A percentile compares a stretch with the other conserved stretches of the same genome.
phyloP scores from a whole-genome alignment of 2,888 invertebrate genomes.

The Hypselothyrea guttata region DNA sequence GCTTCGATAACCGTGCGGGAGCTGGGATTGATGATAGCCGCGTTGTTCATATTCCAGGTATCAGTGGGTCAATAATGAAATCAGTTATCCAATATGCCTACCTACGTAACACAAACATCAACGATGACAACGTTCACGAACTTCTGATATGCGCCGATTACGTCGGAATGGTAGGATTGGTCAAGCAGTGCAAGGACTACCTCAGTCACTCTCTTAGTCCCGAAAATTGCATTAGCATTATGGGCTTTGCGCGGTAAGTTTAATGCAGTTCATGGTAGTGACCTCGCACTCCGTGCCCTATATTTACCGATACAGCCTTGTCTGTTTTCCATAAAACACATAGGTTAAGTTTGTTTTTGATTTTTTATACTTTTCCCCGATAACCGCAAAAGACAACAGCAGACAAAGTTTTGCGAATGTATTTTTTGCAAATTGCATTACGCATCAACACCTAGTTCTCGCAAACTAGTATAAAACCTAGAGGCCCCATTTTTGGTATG shows the following conservation, averaged over 20 bases:
- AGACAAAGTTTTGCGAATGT: no score
- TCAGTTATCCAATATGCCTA: slow-evolving; percentile 93
- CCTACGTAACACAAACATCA: slow-evolving; percentile 89
- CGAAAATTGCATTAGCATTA: slow-evolving; percentile 92
- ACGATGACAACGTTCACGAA: slow-evolving; percentile 90
- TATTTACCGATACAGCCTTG: no score
- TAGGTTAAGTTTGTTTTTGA: no score
- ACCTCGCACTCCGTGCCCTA: no score
- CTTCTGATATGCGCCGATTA: slow-evolving; percentile 94
- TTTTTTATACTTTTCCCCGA: no score
- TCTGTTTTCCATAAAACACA: no score
- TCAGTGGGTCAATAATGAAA: slow-evolving; percentile 89
- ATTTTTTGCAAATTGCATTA: no score
- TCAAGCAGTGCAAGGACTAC: slow-evolving; percentile 91
- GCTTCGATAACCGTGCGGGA: slow-evolving; percentile 62
- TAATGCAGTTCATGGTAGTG: not conserved
- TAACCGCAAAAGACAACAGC: no score
- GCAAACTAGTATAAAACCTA: not conserved
- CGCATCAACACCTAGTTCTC: not conserved
- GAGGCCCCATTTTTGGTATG: no score
- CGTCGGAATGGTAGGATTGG: slow-evolving; percentile 91
- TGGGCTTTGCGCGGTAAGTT: slow-evolving; percentile 89
- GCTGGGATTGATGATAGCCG: slow-evolving; percentile 83
- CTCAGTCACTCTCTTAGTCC: slow-evolving; percentile 87
- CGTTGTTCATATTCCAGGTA: slow-evolving; percentile 89